Evolutionary conservation across 2,888 invertebrate genomes (phyloP).

Genomic region (Hololepta plana): DNA sequence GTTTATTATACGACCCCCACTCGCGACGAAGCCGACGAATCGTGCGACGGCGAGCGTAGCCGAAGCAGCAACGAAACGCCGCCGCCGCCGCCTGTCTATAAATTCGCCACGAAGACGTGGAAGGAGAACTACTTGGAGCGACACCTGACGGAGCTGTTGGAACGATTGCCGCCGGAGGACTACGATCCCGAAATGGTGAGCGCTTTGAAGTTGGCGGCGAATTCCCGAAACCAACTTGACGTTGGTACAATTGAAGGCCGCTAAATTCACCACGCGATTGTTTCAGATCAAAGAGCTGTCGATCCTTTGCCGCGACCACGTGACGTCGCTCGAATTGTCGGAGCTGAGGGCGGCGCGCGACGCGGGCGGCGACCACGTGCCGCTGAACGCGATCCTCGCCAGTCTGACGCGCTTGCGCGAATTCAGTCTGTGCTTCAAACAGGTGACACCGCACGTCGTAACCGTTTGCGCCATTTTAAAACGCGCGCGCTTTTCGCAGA

Average conservation of each 20-base stretch:
- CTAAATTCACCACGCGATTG: no score
- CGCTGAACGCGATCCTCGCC: conserved; percentile 17
- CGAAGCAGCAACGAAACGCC: no score
- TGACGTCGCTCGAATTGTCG: conserved; percentile 15
- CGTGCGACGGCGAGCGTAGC: no score
- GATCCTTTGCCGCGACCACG: conserved; percentile 16
- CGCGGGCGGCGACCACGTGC: conserved; percentile 15
- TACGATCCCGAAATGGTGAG: conserved; percentile 19
- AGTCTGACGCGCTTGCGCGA: conserved; percentile 18
- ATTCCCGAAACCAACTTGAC: no score
- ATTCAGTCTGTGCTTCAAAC: conserved; percentile 20
- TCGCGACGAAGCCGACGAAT: no score
- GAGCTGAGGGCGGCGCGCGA: conserved; percentile 14
- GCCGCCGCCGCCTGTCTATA: no score
- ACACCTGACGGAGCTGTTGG: conserved; percentile 19
- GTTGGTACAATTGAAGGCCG: no score
- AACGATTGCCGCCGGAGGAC: conserved; percentile 20
- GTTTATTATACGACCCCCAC: no score
- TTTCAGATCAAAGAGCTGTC: conserved; percentile 20
- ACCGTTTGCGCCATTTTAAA: background rate
- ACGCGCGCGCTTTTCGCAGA: conserved; percentile 11
- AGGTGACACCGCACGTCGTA: conserved; percentile 12
- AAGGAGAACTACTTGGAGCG: conserved; percentile 20
- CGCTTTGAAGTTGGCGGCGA: no score
- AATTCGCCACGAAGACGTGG: no score